Conservation (phyloP, 2,888 invertebrate genomes). For the Mythimna lalbum region DNA sequence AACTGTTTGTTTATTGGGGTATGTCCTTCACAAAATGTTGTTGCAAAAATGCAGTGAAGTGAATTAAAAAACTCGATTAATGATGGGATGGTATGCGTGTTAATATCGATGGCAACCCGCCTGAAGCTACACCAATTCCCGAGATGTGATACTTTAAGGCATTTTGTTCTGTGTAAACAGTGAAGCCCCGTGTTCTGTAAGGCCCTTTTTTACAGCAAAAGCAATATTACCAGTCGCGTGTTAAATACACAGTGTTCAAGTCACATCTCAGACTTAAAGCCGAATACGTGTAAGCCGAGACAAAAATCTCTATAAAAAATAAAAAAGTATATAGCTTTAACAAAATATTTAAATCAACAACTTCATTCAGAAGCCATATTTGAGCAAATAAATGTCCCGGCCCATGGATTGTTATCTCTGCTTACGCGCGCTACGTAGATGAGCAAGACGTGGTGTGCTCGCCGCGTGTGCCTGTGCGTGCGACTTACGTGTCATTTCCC, state of each 20-base stretch:
- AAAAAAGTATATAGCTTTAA: no score
- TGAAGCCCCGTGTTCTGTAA: background rate
- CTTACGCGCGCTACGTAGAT: background rate
- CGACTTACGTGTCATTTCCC: slow-evolving; percentile 89
- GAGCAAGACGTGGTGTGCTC: background rate
- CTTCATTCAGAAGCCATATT: background rate
- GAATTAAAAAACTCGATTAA: slow-evolving; percentile 14
- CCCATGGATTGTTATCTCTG: background rate
- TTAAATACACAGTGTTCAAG: no score
- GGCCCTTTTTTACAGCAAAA: slow-evolving; percentile 40
- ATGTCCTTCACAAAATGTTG: background rate
- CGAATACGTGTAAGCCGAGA: slow-evolving; percentile 7
- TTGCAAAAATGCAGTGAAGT: slow-evolving; percentile 19
- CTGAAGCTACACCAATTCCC: background rate
- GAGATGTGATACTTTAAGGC: background rate
- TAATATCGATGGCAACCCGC: slow-evolving; percentile 7
- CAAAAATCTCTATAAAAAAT: background rate
- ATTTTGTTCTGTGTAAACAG: no score
- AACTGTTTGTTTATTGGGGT: background rate
- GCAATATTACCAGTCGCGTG: slow-evolving; percentile 22
- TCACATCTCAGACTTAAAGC: background rate
- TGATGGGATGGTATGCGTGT: slow-evolving; percentile 30
- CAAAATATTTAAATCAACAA: background rate
- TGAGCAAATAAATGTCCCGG: background rate
- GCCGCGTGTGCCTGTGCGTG: background rate